A percentile compares a stretch with the other conserved stretches of the same genome.
Evolutionary conservation across 1,140 invertebrate species (phyloP).

Genomic region (Octopus bimaculoides): DNA sequence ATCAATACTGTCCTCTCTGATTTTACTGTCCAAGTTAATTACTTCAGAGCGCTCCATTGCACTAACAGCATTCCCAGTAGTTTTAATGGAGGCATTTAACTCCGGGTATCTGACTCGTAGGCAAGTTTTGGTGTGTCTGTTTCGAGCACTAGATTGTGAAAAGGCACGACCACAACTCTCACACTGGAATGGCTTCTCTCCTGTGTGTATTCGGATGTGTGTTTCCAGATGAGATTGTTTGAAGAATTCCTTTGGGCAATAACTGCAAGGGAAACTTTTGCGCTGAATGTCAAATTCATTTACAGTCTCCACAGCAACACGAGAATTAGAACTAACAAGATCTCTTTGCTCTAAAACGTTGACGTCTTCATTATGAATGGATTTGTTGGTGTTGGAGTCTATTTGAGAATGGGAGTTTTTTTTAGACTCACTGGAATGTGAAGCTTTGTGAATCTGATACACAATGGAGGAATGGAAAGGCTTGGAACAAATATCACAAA

Average conservation of each 20-base stretch:
- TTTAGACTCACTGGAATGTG: neutral
- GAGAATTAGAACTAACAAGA: neutral
- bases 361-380: no score
- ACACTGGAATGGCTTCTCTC: conserved; percentile 13
- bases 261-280: neutral
- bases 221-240: neutral
- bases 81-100: no score
- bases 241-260: neutral
- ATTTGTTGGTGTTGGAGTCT: no score
- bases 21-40: no score
- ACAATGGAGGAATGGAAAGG: neutral
- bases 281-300: neutral
- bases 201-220: conserved; percentile 18
- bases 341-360: no score
- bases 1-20: neutral
- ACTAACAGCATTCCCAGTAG: no score
- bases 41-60: no score
- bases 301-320: neutral
- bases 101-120: no score
- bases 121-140: conserved; percentile 9
- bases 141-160: neutral
- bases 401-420: neutral
- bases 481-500: conserved; percentile 7
- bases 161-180: conserved; percentile 14
- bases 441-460: neutral